Conservation (phyloP, 1,140 invertebrate species). For the Zaprionus lachaisei region DNA sequence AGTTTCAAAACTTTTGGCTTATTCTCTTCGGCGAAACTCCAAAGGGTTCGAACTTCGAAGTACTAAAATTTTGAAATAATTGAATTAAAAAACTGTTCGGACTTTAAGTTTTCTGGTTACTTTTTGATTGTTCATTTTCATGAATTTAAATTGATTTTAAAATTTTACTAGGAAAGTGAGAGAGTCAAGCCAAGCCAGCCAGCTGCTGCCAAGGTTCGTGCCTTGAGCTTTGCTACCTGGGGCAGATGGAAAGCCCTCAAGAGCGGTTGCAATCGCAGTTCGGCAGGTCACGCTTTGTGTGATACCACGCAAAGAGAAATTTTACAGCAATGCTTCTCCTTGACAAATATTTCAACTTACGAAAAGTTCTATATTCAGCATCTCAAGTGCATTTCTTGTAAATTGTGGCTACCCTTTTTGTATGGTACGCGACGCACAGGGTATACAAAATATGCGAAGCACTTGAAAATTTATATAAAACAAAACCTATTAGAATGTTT, state of each 20-base stretch:
- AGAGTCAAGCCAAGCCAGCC: not conserved
- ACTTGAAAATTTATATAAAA: constrained; percentile 46
- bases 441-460: constrained; percentile 25
- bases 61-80: not conserved
- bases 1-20: not conserved
- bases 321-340: not conserved
- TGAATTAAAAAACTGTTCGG: constrained; percentile 1
- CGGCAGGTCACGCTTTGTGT: not conserved
- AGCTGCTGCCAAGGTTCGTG: not conserved
- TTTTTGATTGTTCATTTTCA: constrained; percentile 7
- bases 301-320: not conserved
- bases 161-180: not conserved
- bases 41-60: constrained; percentile 1
- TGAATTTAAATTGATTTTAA: not conserved
- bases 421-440: no score
- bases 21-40: not conserved
- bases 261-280: not conserved
- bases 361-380: no score
- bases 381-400: not conserved
- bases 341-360: not conserved
- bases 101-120: not conserved
- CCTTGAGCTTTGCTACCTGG: constrained; percentile 22
- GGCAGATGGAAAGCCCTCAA: not conserved
- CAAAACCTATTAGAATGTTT: constrained; percentile 56
- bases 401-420: not conserved